Conservation (phyloP, 2,888 invertebrate genomes). For the Bruchidius siliquastri region DNA sequence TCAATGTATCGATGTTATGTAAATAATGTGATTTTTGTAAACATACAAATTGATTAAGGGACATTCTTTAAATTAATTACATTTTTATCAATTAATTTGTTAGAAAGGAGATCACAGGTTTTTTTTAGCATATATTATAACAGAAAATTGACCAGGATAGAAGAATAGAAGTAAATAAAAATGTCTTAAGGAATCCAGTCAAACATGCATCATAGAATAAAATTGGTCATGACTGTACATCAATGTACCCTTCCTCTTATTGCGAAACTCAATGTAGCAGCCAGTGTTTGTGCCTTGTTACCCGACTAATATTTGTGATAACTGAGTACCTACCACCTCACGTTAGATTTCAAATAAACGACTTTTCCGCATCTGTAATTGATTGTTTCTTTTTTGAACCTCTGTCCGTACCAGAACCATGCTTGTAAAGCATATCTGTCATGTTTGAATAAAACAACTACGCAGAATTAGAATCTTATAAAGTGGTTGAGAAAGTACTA, state of each 20-base stretch:
- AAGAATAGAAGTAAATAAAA: constrained; percentile 1
- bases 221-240: constrained; percentile 18
- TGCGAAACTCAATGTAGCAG: constrained; percentile 42
- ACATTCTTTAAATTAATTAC: no score
- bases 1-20: no score
- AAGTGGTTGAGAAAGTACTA: no score
- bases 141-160: no score
- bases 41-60: no score
- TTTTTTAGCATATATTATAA: no score
- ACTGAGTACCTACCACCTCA: constrained; percentile 46
- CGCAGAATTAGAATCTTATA: no score
- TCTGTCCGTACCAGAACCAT: not conserved
- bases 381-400: constrained; percentile 14
- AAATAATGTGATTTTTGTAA: no score
- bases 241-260: constrained; percentile 2
- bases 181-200: not conserved
- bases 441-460: no score
- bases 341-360: constrained; percentile 45
- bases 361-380: constrained; percentile 41
- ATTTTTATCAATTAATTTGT: no score
- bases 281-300: constrained; percentile 47
- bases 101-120: no score
- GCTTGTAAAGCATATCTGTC: no score
- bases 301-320: constrained; percentile 47
- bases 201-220: not conserved